Conservation (phyloP, 2,888 invertebrate genomes). For the Pantelozetes paolii region DNA sequence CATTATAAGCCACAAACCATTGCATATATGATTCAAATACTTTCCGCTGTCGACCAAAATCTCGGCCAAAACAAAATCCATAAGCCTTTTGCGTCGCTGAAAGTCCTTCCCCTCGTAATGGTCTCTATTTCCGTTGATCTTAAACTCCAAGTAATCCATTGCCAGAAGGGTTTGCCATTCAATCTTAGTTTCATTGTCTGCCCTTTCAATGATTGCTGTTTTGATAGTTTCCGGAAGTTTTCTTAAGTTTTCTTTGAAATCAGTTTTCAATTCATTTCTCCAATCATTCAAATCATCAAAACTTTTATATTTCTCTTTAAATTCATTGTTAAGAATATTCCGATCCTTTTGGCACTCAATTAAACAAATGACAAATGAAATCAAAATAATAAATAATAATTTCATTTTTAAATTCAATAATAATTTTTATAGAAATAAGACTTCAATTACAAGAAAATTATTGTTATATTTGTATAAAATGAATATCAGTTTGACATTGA, state of each 20-base stretch:
- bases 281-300: not conserved
- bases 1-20: conserved; percentile 26
- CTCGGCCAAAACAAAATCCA: not conserved
- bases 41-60: not conserved
- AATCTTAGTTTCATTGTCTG: not conserved
- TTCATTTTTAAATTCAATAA: no score
- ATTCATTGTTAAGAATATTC: not conserved
- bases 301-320: not conserved
- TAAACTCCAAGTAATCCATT: conserved; percentile 10
- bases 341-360: no score
- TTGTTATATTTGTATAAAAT: no score
- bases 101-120: not conserved
- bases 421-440: no score
- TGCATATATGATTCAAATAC: conserved; percentile 19
- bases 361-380: no score
- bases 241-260: not conserved
- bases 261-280: not conserved
- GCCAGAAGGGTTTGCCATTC: not conserved
- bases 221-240: not conserved
- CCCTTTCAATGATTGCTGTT: not conserved
- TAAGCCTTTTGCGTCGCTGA: not conserved
- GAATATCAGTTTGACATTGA: no score
- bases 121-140: not conserved
- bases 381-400: no score
- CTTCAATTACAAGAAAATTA: no score